phyloP scores from a whole-genome alignment of 2,888 invertebrate species.

The Nephrotoma appendiculata region DNA sequence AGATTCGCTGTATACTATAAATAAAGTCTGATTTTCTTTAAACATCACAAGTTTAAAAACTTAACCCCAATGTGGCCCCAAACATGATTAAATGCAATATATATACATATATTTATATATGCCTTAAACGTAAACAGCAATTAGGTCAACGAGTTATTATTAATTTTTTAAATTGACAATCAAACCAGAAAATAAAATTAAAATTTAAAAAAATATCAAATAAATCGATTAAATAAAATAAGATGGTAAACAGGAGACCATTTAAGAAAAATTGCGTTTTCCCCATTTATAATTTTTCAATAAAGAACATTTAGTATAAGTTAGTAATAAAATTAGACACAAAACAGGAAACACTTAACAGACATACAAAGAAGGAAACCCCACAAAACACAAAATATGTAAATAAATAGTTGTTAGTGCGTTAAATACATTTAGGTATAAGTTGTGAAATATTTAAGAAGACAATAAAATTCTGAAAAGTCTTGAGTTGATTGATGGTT shows the following conservation, averaged over 20 bases:
- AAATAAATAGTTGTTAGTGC: no score
- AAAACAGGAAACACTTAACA: neutral
- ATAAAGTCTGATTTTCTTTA: no score
- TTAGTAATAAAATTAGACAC: neutral
- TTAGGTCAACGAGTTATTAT: neutral
- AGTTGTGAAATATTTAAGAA: no score
- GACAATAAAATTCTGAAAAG: no score
- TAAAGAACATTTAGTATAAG: neutral
- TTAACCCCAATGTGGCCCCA: no score
- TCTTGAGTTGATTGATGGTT: no score
- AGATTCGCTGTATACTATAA: no score
- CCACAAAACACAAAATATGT: no score
- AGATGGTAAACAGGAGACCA: neutral
- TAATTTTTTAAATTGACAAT: neutral
- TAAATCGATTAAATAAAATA: neutral
- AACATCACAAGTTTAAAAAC: no score
- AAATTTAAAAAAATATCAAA: neutral
- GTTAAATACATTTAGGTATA: no score
- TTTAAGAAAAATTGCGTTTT: neutral
- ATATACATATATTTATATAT: no score
- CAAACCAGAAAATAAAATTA: neutral
- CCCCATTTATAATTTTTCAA: neutral
- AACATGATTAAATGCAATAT: no score
- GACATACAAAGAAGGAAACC: neutral
- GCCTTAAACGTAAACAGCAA: neutral